These are phyloP conservation scores for Agrotis segetum DNA, from an alignment of 2,888 invertebrate genomes.

Conservation along the genomic window DNA sequence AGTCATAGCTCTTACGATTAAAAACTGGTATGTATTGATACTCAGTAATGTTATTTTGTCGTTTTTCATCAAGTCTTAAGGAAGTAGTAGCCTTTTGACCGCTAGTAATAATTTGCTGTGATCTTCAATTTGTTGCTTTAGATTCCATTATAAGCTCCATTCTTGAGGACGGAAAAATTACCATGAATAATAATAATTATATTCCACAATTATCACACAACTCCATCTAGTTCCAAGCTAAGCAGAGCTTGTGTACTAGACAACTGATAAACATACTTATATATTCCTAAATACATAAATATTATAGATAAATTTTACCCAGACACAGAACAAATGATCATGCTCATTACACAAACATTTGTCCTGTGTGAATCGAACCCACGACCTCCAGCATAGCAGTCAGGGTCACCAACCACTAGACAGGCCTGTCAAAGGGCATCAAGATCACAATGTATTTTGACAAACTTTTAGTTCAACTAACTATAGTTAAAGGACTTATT, in stretches of 20 bases:
- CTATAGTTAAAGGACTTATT: not conserved
- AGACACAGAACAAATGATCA: too few species aligned
- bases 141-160: not conserved
- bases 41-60: slow-evolving; percentile 11
- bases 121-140: not conserved
- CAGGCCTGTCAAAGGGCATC: too few species aligned
- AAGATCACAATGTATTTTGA: slow-evolving; percentile 1
- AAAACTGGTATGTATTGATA: slow-evolving; percentile 3
- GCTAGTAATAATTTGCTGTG: slow-evolving; percentile 24
- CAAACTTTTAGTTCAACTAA: not conserved
- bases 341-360: too few species aligned
- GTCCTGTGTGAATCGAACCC: too few species aligned
- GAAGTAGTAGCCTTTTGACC: slow-evolving; percentile 5
- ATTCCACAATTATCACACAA: too few species aligned
- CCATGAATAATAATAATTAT: not conserved
- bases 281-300: too few species aligned
- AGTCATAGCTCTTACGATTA: not conserved
- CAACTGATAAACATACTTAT: too few species aligned
- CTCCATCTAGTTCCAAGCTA: too few species aligned
- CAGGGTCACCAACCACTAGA: too few species aligned
- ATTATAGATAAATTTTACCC: too few species aligned
- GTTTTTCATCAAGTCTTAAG: slow-evolving; percentile 1
- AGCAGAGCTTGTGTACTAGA: too few species aligned
- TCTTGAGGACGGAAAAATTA: not conserved
- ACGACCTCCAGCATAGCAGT: too few species aligned